Base-by-base conservation (phyloP, 2,797 vertebrate genomes). In the Anomalospiza imberbis region DNA sequence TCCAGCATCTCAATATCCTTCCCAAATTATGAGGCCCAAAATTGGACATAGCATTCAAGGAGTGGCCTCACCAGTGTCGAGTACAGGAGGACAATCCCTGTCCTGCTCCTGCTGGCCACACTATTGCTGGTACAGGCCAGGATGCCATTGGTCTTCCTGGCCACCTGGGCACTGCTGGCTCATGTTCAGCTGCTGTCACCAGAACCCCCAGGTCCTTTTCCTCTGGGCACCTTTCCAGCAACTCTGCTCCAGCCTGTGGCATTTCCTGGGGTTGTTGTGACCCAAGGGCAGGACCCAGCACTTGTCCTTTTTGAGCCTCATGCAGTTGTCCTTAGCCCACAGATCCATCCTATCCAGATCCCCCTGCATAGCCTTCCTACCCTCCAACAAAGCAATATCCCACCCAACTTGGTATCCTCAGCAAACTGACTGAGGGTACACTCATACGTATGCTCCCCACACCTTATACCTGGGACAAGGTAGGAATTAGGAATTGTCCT, bases 31-130 rank as follows among this genome's bases (percentile, higher is more conserved):
- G 17, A 29, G 17, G 17, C n/a, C 29, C 24, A 77, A 42, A 44
- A 77, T 24, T 31, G 44, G 4, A 57, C n/a, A 24, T 34, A 34
- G 34, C 34, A 34, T 34, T 34, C 34, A 34, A 34, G 34, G 34
- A 34, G 10, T 2, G 0, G 7, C 9, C n/a, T 36, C 10, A 34
- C 8, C 28, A 44, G 10, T 9, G 4, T 7, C 0, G 0, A 74
- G 26, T 5, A 31, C n/a, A 84, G 38, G 38, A 34, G 7, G 1
- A 26, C 4, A 10, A 29, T 36, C 38, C 12, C 18, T 22, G 15
- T 8, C 25, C 36, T 55, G 5, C 0, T 18, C 50, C 79, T 53
- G 31, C 44, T 68, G 61, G n/a, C 44, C 79, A 83, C 38, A 25
- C 36, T 4, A 0, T 1, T 57, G 8, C 61, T 84, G 48, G 6